Conservation (phyloP, 2,113 vertebrate species). For the Trogon melanurus region DNA sequence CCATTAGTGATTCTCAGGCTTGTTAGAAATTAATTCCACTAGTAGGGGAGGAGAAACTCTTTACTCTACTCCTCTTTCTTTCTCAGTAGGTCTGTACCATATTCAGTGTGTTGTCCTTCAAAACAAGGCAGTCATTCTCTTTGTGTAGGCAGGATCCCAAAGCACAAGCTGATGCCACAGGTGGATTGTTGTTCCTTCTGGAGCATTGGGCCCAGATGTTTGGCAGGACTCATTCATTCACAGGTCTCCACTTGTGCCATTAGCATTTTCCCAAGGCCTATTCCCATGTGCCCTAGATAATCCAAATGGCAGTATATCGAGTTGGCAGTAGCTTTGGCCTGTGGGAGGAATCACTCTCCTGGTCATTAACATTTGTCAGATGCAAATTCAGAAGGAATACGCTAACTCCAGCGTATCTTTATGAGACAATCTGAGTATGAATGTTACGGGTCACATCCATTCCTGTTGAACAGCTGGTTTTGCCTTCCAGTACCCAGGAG, state of each 20-base stretch:
- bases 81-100: not conserved
- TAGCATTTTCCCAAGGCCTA: not conserved
- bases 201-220: accelerated
- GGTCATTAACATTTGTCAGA: not conserved
- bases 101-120: not conserved
- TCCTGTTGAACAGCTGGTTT: not conserved
- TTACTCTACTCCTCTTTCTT: not conserved
- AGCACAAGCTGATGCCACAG: not conserved
- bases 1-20: not conserved
- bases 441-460: not conserved
- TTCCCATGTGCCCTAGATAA: not conserved
- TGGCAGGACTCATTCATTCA: not conserved
- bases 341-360: not conserved
- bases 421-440: not conserved
- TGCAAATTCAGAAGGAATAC: not conserved
- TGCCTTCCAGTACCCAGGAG: not conserved
- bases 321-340: not conserved
- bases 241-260: not conserved
- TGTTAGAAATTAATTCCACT: not conserved
- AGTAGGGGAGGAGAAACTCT: not conserved
- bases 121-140: not conserved
- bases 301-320: not conserved
- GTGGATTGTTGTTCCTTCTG: not conserved
- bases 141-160: not conserved
- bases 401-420: not conserved